Evolutionary conservation across 2,888 invertebrate species (phyloP), one percentile per base, ranked within the genome.

Genomic region (Stomorhina lunata): DNA sequence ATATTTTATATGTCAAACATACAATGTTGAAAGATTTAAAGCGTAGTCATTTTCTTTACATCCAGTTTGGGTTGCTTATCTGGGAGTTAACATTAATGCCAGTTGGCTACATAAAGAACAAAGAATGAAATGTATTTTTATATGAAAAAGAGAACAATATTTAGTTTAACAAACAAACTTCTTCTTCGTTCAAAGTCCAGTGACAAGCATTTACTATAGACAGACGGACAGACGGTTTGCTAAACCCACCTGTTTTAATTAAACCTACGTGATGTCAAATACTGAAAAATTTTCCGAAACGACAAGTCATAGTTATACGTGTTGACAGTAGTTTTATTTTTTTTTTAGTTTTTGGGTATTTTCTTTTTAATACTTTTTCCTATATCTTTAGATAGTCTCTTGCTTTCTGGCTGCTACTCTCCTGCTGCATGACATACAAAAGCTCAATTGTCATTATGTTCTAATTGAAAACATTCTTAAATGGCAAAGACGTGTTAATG

Each of bases 241-340:
- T 65, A 72, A 69, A 69, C 40, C 69, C 65, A 75, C 78, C 73
- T 65, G 40, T 84, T 84, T 84, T 84, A 84, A 84, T 85, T 84
- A 85, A 83, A 72, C 55, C 65, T 83, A 84, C 84, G 84, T 84
- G 84, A 80, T 84, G 81, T 84, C 84, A 80, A 77, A 63, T 40
- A 69, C 65, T 61, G n/a, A 61, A 53, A 59, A 69, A 43, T 40
- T 61, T 50, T 32, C 29, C 9, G n/a, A 22, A 65, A 73, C n/a
- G 29, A 43, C 50, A 63, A 59, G 53, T 63, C 55, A 65, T 40
- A 55, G 57, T 34, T 57, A 37, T 65, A 78, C 73, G 73, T 75
- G 63, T 75, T 78, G 73, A 57, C 65, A 68, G 34, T 34, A 69
- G 20, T 55, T 78, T 77, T 61, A 2, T 9, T 40, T 69, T 66